These are phyloP conservation scores for Dexiosoma caninum DNA, from an alignment of 2,888 invertebrate species.

Conservation along the genomic window DNA sequence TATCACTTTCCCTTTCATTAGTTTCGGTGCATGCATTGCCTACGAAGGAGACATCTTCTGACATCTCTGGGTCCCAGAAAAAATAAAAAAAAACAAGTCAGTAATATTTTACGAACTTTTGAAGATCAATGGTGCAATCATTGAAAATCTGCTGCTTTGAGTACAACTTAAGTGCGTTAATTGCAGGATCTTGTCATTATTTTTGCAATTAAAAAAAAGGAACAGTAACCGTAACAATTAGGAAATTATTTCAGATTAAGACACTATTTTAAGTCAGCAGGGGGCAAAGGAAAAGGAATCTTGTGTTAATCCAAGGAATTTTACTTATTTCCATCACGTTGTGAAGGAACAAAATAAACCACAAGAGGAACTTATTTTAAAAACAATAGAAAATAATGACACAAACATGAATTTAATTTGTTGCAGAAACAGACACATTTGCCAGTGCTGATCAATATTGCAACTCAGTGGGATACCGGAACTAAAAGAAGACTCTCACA, in stretches of 20 bases:
- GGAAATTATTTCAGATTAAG: background rate
- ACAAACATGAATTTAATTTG: constrained; percentile 22
- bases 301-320: constrained; percentile 24
- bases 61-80: no score
- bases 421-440: constrained; percentile 14
- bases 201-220: background rate
- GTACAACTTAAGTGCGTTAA: background rate
- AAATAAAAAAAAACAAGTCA: no score
- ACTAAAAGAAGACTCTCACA: background rate
- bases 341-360: background rate
- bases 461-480: constrained; percentile 41
- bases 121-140: no score
- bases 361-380: background rate
- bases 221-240: background rate
- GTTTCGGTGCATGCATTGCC: no score
- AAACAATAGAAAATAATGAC: background rate
- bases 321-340: no score
- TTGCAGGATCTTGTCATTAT: background rate
- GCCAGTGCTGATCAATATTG: background rate
- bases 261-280: constrained; percentile 12
- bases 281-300: background rate
- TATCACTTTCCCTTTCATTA: no score
- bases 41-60: no score
- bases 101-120: no score
- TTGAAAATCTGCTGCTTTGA: no score